Conservation (phyloP, 2,888 invertebrate genomes). For the Meiosimyza decipiens region DNA sequence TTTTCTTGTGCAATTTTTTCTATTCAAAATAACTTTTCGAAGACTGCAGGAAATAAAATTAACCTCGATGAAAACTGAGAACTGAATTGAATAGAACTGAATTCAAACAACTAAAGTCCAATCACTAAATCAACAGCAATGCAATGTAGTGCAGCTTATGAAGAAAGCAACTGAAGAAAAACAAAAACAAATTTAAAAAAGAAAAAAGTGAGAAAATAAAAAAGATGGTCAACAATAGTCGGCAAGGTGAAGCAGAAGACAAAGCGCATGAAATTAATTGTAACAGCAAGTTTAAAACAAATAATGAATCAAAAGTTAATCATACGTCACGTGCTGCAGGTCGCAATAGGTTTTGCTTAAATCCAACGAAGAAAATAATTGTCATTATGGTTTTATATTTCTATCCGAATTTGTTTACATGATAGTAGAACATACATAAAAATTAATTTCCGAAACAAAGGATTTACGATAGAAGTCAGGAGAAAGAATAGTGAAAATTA, state of each 20-base stretch:
- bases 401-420: no score
- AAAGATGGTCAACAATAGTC: background rate
- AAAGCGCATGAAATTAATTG: background rate
- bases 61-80: background rate
- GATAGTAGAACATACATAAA: no score
- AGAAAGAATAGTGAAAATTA: no score
- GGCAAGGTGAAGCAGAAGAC: background rate
- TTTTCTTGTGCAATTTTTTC: background rate
- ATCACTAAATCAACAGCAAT: slow-evolving; percentile 27
- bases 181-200: background rate
- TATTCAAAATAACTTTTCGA: slow-evolving; percentile 11
- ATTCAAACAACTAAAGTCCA: background rate
- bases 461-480: no score
- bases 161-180: background rate
- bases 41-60: background rate
- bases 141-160: background rate
- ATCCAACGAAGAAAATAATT: no score
- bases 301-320: no score
- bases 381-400: no score
- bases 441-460: no score
- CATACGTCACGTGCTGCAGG: no score
- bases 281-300: no score
- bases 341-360: no score
- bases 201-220: background rate
- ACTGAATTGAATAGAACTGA: slow-evolving; percentile 13